Evolutionary conservation across 30 jellyfish, hydroid and myxozoan species (phyloP).

Genomic region (Aurelia aurita): DNA sequence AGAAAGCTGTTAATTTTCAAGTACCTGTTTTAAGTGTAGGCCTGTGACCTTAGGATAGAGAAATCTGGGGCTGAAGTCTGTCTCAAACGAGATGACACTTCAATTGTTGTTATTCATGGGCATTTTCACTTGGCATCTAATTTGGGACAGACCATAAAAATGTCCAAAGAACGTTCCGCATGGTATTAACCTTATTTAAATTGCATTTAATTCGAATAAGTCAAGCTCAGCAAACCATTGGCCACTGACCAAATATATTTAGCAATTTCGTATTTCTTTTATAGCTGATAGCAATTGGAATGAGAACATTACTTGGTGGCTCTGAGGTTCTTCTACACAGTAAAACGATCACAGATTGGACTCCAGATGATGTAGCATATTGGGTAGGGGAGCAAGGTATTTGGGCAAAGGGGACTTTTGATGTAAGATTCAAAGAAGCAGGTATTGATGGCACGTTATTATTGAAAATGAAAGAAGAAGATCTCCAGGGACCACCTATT

Average conservation of each 20-base stretch:
- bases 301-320: slow-evolving; percentile 57
- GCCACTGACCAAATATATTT: too few species aligned
- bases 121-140: too few species aligned
- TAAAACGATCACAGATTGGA: slow-evolving; percentile 87
- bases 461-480: slow-evolving; percentile 72
- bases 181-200: too few species aligned
- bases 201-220: too few species aligned
- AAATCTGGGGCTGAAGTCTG: too few species aligned
- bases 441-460: slow-evolving; percentile 92
- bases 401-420: slow-evolving; percentile 90
- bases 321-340: slow-evolving; percentile 60
- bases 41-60: too few species aligned
- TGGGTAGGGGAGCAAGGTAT: slow-evolving; percentile 96
- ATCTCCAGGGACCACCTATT: slow-evolving; percentile 69
- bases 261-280: background rate
- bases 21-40: too few species aligned
- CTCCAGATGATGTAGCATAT: slow-evolving; percentile 85
- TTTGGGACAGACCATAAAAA: too few species aligned
- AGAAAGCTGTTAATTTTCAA: too few species aligned
- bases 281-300: slow-evolving; percentile 78
- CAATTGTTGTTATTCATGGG: too few species aligned
- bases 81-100: too few species aligned
- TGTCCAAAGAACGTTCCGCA: too few species aligned
- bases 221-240: background rate
- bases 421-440: slow-evolving; percentile 79